Evolutionary conservation across 2,888 invertebrate genomes (phyloP).

Genomic region (Hirtodrosophila cameraria): DNA sequence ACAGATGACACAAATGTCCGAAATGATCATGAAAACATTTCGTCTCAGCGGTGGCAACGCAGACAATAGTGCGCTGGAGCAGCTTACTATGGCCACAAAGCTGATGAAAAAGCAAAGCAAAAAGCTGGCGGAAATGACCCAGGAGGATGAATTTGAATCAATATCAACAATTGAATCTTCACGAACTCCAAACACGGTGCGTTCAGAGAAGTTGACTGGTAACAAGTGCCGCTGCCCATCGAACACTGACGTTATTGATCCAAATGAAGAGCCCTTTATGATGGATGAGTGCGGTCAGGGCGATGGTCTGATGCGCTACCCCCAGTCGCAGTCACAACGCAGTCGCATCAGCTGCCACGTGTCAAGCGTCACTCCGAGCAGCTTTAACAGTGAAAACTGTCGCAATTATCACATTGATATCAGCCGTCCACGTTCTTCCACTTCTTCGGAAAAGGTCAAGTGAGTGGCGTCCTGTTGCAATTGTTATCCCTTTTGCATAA

Average conservation of each 20-base stretch:
- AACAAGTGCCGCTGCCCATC: constrained; percentile 64
- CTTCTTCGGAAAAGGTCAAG: constrained; percentile 62
- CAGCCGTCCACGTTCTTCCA: constrained; percentile 54
- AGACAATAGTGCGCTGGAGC: constrained; percentile 47
- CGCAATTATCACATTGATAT: constrained; percentile 25
- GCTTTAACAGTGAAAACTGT: constrained; percentile 39
- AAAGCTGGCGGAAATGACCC: not conserved
- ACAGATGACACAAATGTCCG: constrained; percentile 68
- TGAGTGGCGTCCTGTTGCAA: constrained; percentile 21
- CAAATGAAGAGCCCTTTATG: constrained; percentile 10
- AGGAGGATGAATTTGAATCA: constrained; percentile 5
- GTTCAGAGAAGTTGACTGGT: constrained; percentile 21
- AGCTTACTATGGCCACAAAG: constrained; percentile 48
- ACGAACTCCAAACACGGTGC: constrained; percentile 11
- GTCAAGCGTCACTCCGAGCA: constrained; percentile 54
- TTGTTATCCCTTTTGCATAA: not conserved
- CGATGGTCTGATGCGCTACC: constrained; percentile 62
- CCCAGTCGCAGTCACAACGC: constrained; percentile 22
- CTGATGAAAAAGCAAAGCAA: constrained; percentile 37
- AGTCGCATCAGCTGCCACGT: constrained; percentile 21
- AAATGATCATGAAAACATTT: constrained; percentile 69
- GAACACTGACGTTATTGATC: constrained; percentile 9
- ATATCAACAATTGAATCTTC: constrained; percentile 1
- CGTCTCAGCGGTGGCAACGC: constrained; percentile 55
- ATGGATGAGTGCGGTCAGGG: constrained; percentile 67